Base-by-base conservation (phyloP, 2,797 vertebrate species). In the Oreonectes daqikongensis region DNA sequence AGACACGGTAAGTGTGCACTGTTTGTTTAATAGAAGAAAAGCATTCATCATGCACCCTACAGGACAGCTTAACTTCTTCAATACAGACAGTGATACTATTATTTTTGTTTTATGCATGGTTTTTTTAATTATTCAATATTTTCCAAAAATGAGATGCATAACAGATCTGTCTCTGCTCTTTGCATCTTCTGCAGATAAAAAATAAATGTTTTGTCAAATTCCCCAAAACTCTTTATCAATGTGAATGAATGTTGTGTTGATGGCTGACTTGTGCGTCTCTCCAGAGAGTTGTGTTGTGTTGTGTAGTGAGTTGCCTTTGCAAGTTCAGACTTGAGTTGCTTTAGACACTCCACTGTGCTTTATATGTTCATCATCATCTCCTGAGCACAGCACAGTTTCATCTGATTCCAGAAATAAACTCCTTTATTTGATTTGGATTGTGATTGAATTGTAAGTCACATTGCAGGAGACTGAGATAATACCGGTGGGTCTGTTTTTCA, bases 1-100 rank as follows among this genome's bases (percentile, higher is more conserved):
- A 81, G 78, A 79, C 73, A 86, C 82, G 85, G 86, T 86, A 86
- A 82, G 85, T 85, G 80, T 77, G 59, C 44, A 67, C 74, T 63
- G 59, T 67, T 72, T 60, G 68, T 69, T 35, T 35, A 0, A 35
- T 9, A 35, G 35, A 35, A 35, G 8, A 10, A 10, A 2, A 9
- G 32, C 32, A 1, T 32, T 32, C 60, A 65, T 59, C 52, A 38
- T 60, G 72, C 46, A 48, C 72, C 35, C 52, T 64, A 73, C 48
- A 63, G 42, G 63, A 59, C n/a, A n/a, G n/a, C n/a, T n/a, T n/a
- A n/a, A n/a, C 67, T 77, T 69, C 55, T 61, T 32, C 14, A 59
- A 30, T 4, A 26, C 14, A 40, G 3, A n/a, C 32, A 53, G 38
- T 14, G 22, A 50, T 72, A 28, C 5, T 60, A 3, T 15, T 59